Evolutionary conservation across 1,140 invertebrate genomes (phyloP), one percentile per base, ranked within the genome.

Genomic region (Galleria mellonella): DNA sequence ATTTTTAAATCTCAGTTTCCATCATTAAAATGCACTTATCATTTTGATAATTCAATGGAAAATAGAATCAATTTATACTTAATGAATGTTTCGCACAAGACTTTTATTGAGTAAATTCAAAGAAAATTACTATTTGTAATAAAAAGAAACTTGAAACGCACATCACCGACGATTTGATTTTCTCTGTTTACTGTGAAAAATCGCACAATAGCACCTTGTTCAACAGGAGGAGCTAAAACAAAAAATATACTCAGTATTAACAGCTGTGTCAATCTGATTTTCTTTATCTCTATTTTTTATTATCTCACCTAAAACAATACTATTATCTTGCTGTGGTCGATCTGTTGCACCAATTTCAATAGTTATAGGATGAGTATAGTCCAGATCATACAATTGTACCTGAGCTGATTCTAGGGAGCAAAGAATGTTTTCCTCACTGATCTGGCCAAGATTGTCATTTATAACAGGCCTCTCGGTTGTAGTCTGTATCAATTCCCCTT

Each of bases 331-430:
- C 9, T 72, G 72, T 30, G 67, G 63, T 38, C 65, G 70, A 32
- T 85, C 81, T 4, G 59, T 52, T 2, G 72, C 62, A 10, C 81
- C 81, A 46, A 85, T 77, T 45, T 85, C 81, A 37, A 85, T 76
- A 13, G 73, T 72, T 10, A 85, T 69, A 0, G 68, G 62, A 17
- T 63, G 48, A 9, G 75, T 85, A 44, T 60, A 78, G 11, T 85
- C 78, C 39, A 85, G 61, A 38, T 75, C 67, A 41, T 63, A 70
- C 6, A 73, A 55, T n/a, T 69, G 64, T 0, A 72, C 61, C 47
- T 81, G 71, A 6, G 77, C 72, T 4, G 71, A 62, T 31, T 85
- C 78, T n/a, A 85, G 45, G 6, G 71, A 76, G 55, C 70, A 72
- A 5, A 85, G 63, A 36, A 84, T 78, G 10, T 66, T 76, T 41